Evolutionary conservation across 2,797 vertebrate genomes (phyloP), one percentile per base, ranked within the genome.

Genomic region (Intellagama lesueurii): DNA sequence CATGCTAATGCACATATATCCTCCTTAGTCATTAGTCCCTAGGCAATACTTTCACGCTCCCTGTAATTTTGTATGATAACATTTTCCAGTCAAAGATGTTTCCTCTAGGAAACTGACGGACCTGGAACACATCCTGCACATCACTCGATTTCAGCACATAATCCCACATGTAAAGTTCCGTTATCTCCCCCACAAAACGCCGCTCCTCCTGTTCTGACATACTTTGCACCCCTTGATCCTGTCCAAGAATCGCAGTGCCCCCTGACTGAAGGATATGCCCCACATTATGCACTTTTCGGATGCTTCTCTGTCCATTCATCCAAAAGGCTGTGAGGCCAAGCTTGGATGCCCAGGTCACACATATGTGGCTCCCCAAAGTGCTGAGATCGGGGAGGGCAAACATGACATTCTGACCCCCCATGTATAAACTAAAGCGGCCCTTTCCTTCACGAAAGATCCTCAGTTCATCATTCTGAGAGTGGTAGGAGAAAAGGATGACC

Each of bases 101-200:
- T 47, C 96, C 97, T 83, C 95, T 96, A 17, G 97, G 95, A 77
- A 97, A 95, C 79, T 95, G 95, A 89, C 95, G 95, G 1, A 93
- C 95, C 11, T 96, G n/a, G 88, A 84, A 60, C 3, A 96, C 95
- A 95, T 95, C 75, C 95, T 89, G 47, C 8, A 91, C 96, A 90
- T 96, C 93, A 83, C 92, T 96, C 75, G 96, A 95, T 12, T 97
- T 95, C 22, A 98, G 95, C 26, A 97, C 97, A n/a, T 90, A 96
- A 94, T 98, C 97, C 98, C 98, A 98, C 98, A 98, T 98, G 78
- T 98, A 97, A 88, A 98, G 92, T 69, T 98, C 97, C 0, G 96
- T 96, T 87, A 98, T 90, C 94, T 98, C 97, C 0, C 98, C 98
- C 0, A 97, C 96, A 16, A 97, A 98, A 93, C 97, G 97, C 95